Evolutionary conservation across 2,113 vertebrate genomes (phyloP).

Genomic region (Hepsetus odoe): DNA sequence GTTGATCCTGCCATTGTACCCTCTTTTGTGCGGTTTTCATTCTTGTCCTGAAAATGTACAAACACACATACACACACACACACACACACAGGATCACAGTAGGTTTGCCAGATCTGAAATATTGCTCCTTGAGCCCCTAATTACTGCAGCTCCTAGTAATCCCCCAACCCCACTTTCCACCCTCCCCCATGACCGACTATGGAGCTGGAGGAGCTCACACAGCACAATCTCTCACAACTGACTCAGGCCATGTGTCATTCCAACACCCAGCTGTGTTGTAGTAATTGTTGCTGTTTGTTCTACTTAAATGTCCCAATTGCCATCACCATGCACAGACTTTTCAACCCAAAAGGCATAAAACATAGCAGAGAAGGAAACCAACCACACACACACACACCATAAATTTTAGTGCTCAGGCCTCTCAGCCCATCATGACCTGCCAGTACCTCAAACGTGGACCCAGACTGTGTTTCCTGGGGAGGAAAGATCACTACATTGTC

Average conservation of each 20-base stretch:
- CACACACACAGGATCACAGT: conserved; percentile 18
- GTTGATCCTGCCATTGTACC: no score
- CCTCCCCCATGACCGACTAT: background rate
- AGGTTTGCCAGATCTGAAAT: conserved; percentile 3
- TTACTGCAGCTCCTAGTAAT: conserved; percentile 34
- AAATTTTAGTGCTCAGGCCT: conserved; percentile 2
- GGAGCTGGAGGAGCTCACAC: background rate
- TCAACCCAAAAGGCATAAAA: background rate
- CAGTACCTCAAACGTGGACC: conserved; percentile 41
- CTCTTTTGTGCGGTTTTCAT: background rate
- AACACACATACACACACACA: conserved; percentile 20
- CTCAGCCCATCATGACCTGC: conserved; percentile 1
- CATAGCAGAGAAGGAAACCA: conserved; percentile 14
- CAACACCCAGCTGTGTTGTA: conserved; percentile 30
- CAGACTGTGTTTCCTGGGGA: conserved; percentile 64
- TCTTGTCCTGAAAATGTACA: background rate
- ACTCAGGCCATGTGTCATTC: conserved; percentile 2
- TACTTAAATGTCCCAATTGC: conserved; percentile 7
- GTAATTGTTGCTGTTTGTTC: conserved; percentile 50
- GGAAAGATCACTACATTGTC: conserved; percentile 73
- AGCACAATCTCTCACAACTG: conserved; percentile 10
- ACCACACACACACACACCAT: conserved; percentile 29
- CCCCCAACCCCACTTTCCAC: background rate
- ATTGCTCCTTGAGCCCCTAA: conserved; percentile 7
- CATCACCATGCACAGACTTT: conserved; percentile 10